phyloP scores from a whole-genome alignment of 1,140 invertebrate species.

The Hyphantria cunea region DNA sequence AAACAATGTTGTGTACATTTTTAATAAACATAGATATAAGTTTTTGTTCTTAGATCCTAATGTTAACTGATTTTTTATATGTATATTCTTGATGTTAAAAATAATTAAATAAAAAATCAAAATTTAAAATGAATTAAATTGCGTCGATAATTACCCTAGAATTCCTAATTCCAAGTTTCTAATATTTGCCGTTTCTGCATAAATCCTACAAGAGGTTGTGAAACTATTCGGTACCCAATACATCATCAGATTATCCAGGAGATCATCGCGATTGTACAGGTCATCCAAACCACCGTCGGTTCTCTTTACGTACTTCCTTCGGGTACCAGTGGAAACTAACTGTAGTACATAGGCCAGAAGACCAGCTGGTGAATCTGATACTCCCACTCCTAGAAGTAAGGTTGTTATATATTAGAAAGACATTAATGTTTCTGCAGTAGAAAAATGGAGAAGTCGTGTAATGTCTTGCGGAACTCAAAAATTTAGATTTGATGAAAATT shows the following conservation, averaged over 20 bases:
- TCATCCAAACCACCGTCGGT: constrained; percentile 86
- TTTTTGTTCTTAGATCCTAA: too few species aligned
- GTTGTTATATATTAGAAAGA: neutral
- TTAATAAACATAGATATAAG: too few species aligned
- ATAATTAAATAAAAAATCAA: too few species aligned
- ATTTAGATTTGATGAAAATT: too few species aligned
- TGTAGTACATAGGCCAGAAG: constrained; percentile 91
- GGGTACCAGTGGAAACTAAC: constrained; percentile 90
- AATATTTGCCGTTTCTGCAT: constrained; percentile 84
- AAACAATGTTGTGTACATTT: too few species aligned
- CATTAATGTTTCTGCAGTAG: too few species aligned
- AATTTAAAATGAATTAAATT: too few species aligned
- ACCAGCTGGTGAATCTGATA: constrained; percentile 86
- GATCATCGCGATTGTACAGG: constrained; percentile 84
- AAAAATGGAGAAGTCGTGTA: too few species aligned
- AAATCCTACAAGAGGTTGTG: constrained; percentile 87
- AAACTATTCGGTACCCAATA: constrained; percentile 91
- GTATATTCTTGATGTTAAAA: too few species aligned
- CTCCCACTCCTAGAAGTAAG: constrained; percentile 76
- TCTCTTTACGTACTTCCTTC: constrained; percentile 77
- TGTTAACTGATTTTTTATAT: too few species aligned
- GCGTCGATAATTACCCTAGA: too few species aligned
- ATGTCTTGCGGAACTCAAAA: too few species aligned
- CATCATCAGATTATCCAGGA: constrained; percentile 93
- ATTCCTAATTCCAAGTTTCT: neutral